Percentiles rank a stretch among this genome's conserved stretches.
These are phyloP conservation scores for Eulimnadia texana DNA, from an alignment of 1,140 invertebrate species.

Conservation along the genomic window DNA sequence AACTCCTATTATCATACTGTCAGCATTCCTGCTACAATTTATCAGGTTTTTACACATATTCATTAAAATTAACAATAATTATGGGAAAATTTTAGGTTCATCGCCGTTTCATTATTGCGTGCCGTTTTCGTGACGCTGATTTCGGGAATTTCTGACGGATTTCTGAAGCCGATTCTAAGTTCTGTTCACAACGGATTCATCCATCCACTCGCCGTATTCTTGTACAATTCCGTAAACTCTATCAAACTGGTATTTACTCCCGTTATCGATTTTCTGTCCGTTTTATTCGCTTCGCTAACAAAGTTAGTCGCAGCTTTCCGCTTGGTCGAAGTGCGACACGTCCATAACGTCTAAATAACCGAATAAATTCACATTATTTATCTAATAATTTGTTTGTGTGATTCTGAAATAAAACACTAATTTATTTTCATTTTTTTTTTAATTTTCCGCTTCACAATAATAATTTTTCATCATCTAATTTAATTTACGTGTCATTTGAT, in stretches of 20 bases:
- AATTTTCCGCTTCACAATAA: too few relatives aligned
- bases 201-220: not conserved
- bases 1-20: not conserved
- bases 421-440: too few relatives aligned
- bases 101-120: not conserved
- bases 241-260: conserved; percentile 3
- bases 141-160: conserved; percentile 1
- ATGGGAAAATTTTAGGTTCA: not conserved
- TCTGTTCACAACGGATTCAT: not conserved
- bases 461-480: too few relatives aligned
- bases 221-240: not conserved
- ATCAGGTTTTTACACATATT: not conserved
- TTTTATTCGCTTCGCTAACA: not conserved
- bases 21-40: conserved; percentile 3
- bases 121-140: not conserved
- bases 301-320: conserved; percentile 5
- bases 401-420: too few relatives aligned
- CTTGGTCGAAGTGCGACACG: not conserved
- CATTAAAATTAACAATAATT: not conserved
- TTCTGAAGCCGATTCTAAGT: conserved; percentile 2
- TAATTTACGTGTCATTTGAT: too few relatives aligned
- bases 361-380: too few relatives aligned
- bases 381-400: too few relatives aligned
- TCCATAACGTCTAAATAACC: not conserved
- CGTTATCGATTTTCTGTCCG: not conserved